Conservation (phyloP, 2,113 vertebrate species). For the Puma concolor region DNA sequence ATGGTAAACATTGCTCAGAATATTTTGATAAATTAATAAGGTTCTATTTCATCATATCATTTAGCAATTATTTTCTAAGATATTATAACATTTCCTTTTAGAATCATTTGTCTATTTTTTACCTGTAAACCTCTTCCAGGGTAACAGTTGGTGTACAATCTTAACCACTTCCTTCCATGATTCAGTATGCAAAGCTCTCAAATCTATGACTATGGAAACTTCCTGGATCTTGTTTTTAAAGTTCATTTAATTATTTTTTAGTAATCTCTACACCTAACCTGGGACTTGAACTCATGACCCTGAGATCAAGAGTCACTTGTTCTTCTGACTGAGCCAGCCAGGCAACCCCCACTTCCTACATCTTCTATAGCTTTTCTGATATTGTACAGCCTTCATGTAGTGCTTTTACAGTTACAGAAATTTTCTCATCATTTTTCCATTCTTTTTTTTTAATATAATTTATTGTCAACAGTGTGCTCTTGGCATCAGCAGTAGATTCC, state of each 20-base stretch:
- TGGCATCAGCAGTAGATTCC: no score
- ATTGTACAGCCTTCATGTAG: not conserved
- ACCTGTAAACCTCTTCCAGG: not conserved
- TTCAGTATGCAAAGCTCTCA: not conserved
- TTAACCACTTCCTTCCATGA: not conserved
- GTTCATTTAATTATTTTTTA: no score
- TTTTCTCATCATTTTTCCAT: constrained; percentile 24
- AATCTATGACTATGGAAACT: not conserved
- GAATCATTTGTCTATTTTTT: constrained; percentile 21
- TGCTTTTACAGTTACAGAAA: not conserved
- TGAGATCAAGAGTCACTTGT: no score
- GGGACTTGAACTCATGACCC: no score
- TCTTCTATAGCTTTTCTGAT: not conserved
- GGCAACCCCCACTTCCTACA: not conserved
- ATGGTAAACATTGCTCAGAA: constrained; percentile 3
- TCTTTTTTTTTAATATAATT: not conserved
- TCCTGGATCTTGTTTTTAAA: not conserved
- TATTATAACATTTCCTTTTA: not conserved
- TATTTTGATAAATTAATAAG: constrained; percentile 24
- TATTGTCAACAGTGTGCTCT: no score
- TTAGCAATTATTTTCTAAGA: constrained; percentile 18
- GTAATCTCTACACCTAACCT: no score
- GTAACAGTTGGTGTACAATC: not conserved
- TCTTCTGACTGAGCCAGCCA: no score
- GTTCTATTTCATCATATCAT: constrained; percentile 6